Percentiles rank a stretch among this genome's conserved stretches.
Evolutionary conservation across 2,113 vertebrate species (phyloP).

Genomic region (Motacilla alba): DNA sequence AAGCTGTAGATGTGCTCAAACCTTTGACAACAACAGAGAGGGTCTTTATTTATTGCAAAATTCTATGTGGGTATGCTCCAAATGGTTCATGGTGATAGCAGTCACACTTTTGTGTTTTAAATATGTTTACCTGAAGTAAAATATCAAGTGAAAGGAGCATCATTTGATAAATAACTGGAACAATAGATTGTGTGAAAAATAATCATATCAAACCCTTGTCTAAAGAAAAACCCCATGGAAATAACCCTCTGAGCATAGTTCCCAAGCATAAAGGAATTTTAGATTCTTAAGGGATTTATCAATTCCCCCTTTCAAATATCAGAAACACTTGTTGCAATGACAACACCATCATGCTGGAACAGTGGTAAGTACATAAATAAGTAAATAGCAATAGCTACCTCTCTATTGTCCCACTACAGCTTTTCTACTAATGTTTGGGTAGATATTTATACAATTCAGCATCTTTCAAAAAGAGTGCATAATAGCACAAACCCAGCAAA

Average conservation of each 20-base stretch:
- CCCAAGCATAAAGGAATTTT: neutral
- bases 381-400: neutral
- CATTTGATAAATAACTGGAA: neutral
- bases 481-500: neutral
- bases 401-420: neutral
- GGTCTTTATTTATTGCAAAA: neutral
- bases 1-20: neutral
- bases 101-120: neutral
- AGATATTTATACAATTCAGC: neutral
- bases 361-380: neutral
- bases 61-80: neutral
- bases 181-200: neutral
- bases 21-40: fast-evolving
- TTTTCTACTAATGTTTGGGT: neutral
- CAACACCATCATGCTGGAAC: neutral
- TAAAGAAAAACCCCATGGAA: neutral
- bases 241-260: neutral
- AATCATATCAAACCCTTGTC: neutral
- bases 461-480: neutral
- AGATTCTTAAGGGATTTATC: neutral
- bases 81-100: neutral
- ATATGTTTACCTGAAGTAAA: neutral
- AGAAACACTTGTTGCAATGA: neutral
- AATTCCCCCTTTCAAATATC: neutral
- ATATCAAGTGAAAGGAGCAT: neutral